Evolutionary conservation across 2,113 vertebrate species (phyloP).

Genomic region (Anthoscopus minutus): DNA sequence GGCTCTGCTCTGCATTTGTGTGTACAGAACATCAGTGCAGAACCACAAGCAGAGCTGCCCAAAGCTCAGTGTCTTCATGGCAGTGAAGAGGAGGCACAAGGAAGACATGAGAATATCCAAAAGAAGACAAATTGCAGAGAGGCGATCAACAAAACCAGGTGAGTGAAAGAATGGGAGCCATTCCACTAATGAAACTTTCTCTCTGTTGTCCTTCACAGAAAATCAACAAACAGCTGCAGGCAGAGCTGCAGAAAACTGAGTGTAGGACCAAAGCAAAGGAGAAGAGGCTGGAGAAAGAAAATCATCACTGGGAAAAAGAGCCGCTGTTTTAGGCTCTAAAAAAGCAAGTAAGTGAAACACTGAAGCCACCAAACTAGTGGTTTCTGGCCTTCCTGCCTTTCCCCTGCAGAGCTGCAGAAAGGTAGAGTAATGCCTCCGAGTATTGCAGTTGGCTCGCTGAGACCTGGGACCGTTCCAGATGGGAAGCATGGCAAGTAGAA

Average conservation of each 20-base stretch:
- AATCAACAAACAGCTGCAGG: not conserved
- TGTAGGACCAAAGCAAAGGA: not conserved
- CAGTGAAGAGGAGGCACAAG: not conserved
- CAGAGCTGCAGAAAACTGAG: conserved; percentile 7
- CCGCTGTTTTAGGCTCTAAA: too few species aligned
- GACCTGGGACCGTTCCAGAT: too few species aligned
- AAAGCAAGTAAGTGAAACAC: too few species aligned
- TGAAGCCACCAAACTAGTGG: too few species aligned
- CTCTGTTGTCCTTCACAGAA: not conserved
- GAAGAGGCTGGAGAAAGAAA: too few species aligned
- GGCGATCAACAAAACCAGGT: conserved; percentile 52
- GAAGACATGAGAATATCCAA: not conserved
- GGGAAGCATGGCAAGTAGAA: too few species aligned
- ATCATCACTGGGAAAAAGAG: too few species aligned
- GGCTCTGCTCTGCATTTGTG: not conserved
- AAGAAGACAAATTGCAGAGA: conserved; percentile 25
- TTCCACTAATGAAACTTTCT: not conserved
- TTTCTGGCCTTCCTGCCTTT: too few species aligned
- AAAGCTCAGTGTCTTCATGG: not conserved
- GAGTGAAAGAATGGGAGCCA: not conserved
- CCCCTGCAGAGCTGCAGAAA: too few species aligned
- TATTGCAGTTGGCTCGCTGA: too few species aligned
- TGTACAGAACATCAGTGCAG: not conserved
- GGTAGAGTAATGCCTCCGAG: too few species aligned
- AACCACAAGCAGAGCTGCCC: conserved; percentile 9